Evolutionary conservation across 2,888 invertebrate genomes (phyloP).

Genomic region (Zaprionus bogoriensis): DNA sequence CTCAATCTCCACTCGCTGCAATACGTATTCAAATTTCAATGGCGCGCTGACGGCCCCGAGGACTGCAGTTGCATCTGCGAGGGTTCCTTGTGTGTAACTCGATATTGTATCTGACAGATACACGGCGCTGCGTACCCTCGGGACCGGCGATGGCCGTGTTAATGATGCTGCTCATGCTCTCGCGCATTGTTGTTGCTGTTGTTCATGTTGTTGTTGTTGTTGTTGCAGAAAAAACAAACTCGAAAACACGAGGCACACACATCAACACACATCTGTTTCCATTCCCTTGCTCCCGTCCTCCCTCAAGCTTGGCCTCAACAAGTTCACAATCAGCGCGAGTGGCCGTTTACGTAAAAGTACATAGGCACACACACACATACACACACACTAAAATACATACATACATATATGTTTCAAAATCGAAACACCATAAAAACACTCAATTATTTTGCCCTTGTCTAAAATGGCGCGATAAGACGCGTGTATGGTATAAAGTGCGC

Average conservation of each 20-base stretch:
- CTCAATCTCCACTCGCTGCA: slow-evolving; percentile 59
- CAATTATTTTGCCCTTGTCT: neutral
- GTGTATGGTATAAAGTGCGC: neutral
- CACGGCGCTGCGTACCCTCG: slow-evolving; percentile 53
- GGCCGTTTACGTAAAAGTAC: neutral
- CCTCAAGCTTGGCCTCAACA: slow-evolving; percentile 26
- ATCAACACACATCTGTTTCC: slow-evolving; percentile 51
- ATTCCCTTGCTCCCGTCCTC: slow-evolving; percentile 24
- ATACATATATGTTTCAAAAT: neutral
- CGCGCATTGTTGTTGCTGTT: too few species aligned
- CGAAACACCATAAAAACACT: neutral
- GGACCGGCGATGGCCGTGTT: slow-evolving; percentile 51
- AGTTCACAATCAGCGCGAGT: slow-evolving; percentile 50
- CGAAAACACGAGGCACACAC: slow-evolving; percentile 4
- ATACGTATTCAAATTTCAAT: slow-evolving; percentile 74
- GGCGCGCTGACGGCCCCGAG: neutral
- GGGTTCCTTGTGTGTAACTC: slow-evolving; percentile 52
- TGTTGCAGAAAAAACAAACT: neutral
- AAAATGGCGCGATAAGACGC: neutral
- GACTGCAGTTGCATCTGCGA: slow-evolving; percentile 59
- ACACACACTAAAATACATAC: neutral
- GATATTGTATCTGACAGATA: slow-evolving; percentile 75
- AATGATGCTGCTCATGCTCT: slow-evolving; percentile 57
- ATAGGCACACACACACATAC: neutral
- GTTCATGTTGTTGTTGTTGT: slow-evolving; percentile 55